phyloP scores from a whole-genome alignment of 2,113 vertebrate genomes.

The Gallinago jamesoni region DNA sequence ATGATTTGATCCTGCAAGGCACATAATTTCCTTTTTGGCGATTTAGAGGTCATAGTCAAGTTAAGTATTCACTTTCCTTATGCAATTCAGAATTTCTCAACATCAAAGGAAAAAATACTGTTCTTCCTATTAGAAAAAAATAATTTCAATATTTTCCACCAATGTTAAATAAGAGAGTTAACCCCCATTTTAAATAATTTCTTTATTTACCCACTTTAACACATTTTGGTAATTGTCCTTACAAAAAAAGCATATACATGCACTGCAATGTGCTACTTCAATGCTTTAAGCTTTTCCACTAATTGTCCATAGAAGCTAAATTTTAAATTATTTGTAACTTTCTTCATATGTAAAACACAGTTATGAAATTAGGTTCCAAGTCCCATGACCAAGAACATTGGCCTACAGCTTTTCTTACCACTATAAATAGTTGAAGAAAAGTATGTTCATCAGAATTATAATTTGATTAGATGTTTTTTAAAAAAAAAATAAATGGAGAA shows the following conservation, averaged over 20 bases:
- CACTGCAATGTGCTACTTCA: neutral
- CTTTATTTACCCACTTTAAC: neutral
- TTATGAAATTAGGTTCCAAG: neutral
- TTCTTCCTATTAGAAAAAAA: neutral
- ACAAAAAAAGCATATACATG: neutral
- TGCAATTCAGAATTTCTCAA: neutral
- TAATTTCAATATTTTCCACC: neutral
- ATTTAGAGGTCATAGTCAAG: neutral
- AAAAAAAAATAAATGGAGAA: slow-evolving; percentile 15
- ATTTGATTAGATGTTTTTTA: neutral
- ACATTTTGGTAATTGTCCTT: neutral
- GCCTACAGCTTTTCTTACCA: neutral
- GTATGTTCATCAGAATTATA: neutral
- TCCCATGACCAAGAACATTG: neutral
- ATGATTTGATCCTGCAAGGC: neutral
- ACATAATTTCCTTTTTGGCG: neutral
- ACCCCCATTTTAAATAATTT: neutral
- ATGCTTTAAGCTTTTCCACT: neutral
- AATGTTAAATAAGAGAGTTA: neutral
- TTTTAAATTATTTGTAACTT: slow-evolving; percentile 7
- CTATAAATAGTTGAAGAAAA: slow-evolving; percentile 18
- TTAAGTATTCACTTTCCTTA: neutral
- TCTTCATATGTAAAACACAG: neutral
- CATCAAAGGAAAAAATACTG: neutral
- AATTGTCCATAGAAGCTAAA: neutral